Evolutionary conservation across 1,140 invertebrate species (phyloP).

Genomic region (Philaenus spumarius): DNA sequence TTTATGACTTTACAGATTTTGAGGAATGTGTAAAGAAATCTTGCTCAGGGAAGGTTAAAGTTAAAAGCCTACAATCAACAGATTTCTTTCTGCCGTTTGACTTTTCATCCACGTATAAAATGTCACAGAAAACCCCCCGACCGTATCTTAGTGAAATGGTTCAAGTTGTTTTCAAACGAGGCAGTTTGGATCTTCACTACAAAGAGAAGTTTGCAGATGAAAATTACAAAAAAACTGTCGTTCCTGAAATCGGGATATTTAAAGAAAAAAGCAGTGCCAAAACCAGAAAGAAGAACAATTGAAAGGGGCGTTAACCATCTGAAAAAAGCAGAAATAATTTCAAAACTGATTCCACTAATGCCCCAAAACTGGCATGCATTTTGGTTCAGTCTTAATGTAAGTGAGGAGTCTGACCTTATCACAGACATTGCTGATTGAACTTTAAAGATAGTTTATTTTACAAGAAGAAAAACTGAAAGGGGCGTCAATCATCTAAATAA

Average conservation of each 20-base stretch:
- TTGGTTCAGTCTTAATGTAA: not conserved
- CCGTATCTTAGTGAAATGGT: slow-evolving; percentile 5
- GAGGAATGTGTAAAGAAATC: slow-evolving; percentile 3
- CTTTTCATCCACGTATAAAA: not conserved
- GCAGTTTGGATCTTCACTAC: not conserved
- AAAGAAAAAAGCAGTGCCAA: not conserved
- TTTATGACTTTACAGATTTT: too few species aligned
- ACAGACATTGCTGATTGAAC: slow-evolving; percentile 3
- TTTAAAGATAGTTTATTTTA: not conserved
- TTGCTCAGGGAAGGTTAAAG: too few species aligned
- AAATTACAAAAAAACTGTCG: not conserved
- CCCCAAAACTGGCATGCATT: not conserved
- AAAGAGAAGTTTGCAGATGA: not conserved
- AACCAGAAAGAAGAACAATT: not conserved
- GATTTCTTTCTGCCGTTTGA: not conserved
- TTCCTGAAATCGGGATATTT: slow-evolving; percentile 1
- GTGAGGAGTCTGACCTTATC: slow-evolving; percentile 2
- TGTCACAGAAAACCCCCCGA: not conserved
- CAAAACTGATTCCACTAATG: not conserved
- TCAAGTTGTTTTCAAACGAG: not conserved
- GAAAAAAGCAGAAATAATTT: slow-evolving; percentile 5
- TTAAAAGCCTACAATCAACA: not conserved
- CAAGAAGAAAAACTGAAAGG: not conserved
- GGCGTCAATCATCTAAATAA: not conserved
- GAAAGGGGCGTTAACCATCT: not conserved